phyloP scores from a whole-genome alignment of 2,797 vertebrate genomes.

The Danio albolineatus region DNA sequence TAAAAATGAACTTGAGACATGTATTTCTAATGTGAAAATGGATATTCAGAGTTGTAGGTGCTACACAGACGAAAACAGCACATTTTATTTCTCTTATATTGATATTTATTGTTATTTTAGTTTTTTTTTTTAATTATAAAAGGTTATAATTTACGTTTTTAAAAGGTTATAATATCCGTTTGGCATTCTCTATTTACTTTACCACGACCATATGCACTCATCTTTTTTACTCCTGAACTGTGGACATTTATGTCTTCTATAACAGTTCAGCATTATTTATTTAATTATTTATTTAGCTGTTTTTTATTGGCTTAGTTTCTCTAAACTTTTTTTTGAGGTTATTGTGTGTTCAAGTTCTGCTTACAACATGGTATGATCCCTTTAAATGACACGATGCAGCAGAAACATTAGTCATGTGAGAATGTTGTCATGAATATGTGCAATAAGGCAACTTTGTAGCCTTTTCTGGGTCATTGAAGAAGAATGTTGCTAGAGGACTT shows the following conservation, averaged over 20 bases:
- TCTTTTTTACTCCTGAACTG: not conserved
- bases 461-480: constrained; percentile 9
- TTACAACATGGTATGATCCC: constrained; percentile 5
- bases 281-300: not conserved
- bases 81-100: too few species aligned
- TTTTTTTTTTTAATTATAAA: too few species aligned
- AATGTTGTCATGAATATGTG: constrained; percentile 27
- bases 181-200: not conserved
- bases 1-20: not conserved
- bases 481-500: not conserved
- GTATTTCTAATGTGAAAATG: not conserved
- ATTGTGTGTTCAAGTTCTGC: too few species aligned
- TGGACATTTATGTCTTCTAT: too few species aligned
- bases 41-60: not conserved
- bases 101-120: too few species aligned
- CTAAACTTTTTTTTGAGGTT: not conserved
- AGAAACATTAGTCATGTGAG: constrained; percentile 9
- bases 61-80: not conserved
- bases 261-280: not conserved
- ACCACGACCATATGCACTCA: not conserved
- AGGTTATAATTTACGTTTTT: too few species aligned
- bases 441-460: not conserved
- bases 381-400: constrained; percentile 15
- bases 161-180: not conserved
- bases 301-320: not conserved